These are phyloP conservation scores for Tragelaphus buxtoni DNA, from an alignment of 2,113 vertebrate species.

Conservation along the genomic window DNA sequence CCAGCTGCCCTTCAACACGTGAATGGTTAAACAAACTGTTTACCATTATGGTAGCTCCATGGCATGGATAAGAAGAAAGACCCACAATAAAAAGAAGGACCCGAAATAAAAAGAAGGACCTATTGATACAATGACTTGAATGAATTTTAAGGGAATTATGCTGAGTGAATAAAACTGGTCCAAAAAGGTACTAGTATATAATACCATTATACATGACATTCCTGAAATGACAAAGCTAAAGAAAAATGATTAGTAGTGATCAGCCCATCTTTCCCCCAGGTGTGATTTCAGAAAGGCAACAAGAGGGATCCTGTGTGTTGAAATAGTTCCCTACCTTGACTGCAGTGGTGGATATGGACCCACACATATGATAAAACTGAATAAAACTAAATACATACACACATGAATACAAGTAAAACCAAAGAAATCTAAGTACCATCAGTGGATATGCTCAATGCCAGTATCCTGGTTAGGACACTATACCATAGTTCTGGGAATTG, in stretches of 20 bases:
- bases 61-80: background rate
- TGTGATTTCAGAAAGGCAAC: background rate
- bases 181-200: background rate
- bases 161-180: background rate
- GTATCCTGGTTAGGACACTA: background rate
- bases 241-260: background rate
- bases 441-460: background rate
- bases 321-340: background rate
- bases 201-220: background rate
- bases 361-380: background rate
- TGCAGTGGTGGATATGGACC: background rate
- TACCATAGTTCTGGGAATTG: background rate
- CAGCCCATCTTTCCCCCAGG: rapidly evolving
- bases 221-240: background rate
- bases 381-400: background rate
- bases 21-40: background rate
- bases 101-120: background rate
- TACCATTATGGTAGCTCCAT: background rate
- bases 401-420: background rate
- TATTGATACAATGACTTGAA: background rate
- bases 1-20: background rate
- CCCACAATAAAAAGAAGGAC: background rate
- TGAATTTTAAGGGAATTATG: background rate
- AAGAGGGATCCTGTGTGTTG: background rate
- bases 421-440: background rate